These are phyloP conservation scores for Nothocercus nigrocapillus DNA, from an alignment of 2,113 vertebrate species.

Conservation along the genomic window DNA sequence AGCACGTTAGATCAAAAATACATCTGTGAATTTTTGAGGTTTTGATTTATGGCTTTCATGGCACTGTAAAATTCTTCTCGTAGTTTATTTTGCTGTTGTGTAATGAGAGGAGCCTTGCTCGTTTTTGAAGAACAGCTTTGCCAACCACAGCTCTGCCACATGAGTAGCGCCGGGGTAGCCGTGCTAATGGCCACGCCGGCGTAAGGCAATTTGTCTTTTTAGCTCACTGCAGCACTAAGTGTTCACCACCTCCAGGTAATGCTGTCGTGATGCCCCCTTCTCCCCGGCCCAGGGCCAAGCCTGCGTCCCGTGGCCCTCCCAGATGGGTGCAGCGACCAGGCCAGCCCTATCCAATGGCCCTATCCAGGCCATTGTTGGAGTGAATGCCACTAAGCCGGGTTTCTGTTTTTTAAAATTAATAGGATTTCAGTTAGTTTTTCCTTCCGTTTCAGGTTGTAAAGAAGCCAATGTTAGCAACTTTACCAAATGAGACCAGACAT, in stretches of 20 bases:
- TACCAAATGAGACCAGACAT: background rate
- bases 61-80: background rate
- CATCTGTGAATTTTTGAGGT: background rate
- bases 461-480: background rate
- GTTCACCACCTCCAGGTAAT: background rate
- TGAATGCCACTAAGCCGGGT: background rate
- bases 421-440: background rate
- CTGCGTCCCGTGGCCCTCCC: too few relatives aligned
- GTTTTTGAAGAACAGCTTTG: slow-evolving; percentile 10
- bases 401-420: background rate
- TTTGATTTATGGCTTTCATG: slow-evolving; percentile 18
- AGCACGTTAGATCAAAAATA: background rate
- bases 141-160: background rate
- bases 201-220: background rate
- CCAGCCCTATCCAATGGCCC: too few relatives aligned
- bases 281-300: too few relatives aligned
- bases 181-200: background rate
- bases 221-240: background rate
- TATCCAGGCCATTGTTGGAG: too few relatives aligned
- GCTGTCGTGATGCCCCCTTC: too few relatives aligned
- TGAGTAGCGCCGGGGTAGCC: background rate
- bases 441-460: background rate
- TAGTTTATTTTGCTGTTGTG: background rate
- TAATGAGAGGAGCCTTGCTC: background rate
- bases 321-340: too few relatives aligned